A percentile compares a stretch with the other conserved stretches of the same genome.
Evolutionary conservation across 2,113 vertebrate species (phyloP).

Genomic region (Carollia perspicillata): DNA sequence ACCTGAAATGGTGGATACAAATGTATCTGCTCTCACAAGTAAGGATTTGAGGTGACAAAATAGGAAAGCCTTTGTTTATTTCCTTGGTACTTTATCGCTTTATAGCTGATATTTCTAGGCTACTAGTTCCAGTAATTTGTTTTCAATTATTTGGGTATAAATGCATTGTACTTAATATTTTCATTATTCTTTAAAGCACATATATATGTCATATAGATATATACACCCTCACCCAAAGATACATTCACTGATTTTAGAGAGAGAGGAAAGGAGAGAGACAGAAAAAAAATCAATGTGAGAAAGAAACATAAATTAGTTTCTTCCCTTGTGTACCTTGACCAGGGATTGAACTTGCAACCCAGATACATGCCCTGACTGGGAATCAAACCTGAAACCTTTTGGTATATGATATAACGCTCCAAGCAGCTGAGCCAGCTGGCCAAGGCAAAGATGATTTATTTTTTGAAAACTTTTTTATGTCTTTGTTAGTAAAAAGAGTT

Average conservation of each 20-base stretch:
- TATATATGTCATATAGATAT: not conserved
- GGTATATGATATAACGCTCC: no score
- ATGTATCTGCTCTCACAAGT: not conserved
- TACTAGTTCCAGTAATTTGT: not conserved
- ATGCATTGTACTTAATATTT: not conserved
- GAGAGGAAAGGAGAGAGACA: no score
- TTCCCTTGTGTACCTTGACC: no score
- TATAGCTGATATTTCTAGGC: not conserved
- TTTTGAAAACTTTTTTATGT: not conserved
- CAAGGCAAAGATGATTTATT: not conserved
- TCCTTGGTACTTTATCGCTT: not conserved
- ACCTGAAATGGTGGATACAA: not conserved
- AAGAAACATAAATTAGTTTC: no score
- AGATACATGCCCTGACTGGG: no score
- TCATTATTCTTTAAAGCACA: not conserved
- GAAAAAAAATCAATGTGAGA: no score
- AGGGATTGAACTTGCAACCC: no score
- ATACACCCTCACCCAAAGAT: no score
- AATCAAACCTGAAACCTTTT: no score
- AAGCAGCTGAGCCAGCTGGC: no score
- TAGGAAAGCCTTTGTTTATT: not conserved
- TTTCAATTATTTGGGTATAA: not conserved
- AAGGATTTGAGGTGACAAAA: not conserved
- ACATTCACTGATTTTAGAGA: no score
- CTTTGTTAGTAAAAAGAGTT: not conserved